Percentiles rank a stretch among this genome's conserved stretches.
Evolutionary conservation across 2,888 invertebrate genomes (phyloP).

Genomic region (Phaedon cochleariae): DNA sequence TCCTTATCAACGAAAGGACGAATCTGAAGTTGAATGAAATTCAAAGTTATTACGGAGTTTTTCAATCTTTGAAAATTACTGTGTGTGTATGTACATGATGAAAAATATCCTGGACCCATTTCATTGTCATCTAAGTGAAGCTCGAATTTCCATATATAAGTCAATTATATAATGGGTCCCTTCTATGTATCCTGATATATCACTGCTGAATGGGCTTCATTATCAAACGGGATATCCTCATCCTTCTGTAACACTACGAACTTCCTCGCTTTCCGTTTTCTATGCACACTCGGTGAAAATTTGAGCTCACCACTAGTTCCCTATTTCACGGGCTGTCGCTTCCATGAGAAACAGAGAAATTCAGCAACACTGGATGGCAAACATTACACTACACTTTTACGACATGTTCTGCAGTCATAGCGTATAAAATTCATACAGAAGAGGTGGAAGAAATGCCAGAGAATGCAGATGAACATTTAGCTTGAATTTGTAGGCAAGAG

Average conservation of each 20-base stretch:
- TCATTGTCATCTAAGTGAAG: no score
- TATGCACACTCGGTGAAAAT: not conserved
- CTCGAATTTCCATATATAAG: no score
- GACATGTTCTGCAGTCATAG: slow-evolving; percentile 33
- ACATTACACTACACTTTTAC: slow-evolving; percentile 35
- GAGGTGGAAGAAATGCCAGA: slow-evolving; percentile 19
- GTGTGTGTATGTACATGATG: no score
- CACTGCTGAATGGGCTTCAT: no score
- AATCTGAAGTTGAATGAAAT: no score
- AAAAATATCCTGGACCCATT: no score
- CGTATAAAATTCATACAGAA: slow-evolving; percentile 27
- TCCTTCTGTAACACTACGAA: not conserved
- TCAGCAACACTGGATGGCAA: slow-evolving; percentile 32
- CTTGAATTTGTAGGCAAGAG: slow-evolving; percentile 24
- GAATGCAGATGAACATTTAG: slow-evolving; percentile 28
- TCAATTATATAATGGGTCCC: no score
- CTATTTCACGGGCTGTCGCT: slow-evolving; percentile 40
- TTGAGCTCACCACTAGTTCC: not conserved
- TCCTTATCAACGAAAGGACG: no score
- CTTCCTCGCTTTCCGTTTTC: not conserved
- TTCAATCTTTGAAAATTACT: no score
- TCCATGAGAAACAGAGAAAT: slow-evolving; percentile 34
- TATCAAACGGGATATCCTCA: not conserved
- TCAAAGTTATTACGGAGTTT: no score
- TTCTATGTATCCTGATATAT: no score